Evolutionary conservation across 64 coral and sea anemone species (phyloP).

Genomic region (Exaiptasia diaphana): DNA sequence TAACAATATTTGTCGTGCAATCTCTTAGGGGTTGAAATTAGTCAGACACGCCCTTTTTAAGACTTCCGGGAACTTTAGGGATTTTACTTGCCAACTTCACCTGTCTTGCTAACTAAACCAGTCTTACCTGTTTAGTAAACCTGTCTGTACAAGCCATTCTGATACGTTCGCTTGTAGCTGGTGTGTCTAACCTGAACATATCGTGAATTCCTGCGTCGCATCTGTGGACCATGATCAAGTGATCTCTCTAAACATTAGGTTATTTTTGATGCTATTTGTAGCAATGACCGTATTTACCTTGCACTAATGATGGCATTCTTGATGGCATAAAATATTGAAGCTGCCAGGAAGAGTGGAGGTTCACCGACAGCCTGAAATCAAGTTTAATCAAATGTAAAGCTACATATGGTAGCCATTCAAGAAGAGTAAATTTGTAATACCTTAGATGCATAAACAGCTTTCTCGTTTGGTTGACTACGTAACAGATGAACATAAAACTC

Average conservation of each 20-base stretch:
- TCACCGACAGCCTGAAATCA: conserved; percentile 69
- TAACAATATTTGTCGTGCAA: no score
- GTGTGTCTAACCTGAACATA: conserved; percentile 57
- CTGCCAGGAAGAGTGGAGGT: conserved; percentile 72
- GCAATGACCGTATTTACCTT: conserved; percentile 21
- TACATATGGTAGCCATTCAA: not conserved
- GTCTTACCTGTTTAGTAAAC: conserved; percentile 46
- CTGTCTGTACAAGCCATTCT: conserved; percentile 63
- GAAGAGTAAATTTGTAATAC: conserved; percentile 2
- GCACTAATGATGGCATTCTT: conserved; percentile 75
- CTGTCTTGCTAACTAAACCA: no score
- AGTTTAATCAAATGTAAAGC: not conserved
- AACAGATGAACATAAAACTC: conserved; percentile 79
- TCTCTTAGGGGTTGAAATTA: no score
- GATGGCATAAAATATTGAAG: conserved; percentile 87
- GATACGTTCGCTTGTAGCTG: conserved; percentile 60
- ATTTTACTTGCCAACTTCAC: no score
- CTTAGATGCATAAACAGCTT: conserved; percentile 78
- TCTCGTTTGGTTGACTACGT: conserved; percentile 85
- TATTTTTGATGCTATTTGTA: not conserved
- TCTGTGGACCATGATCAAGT: not conserved
- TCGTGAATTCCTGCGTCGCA: conserved; percentile 52
- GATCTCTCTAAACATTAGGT: not conserved
- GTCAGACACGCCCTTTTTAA: no score
- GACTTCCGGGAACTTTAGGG: no score